Evolutionary conservation across 2,888 invertebrate genomes (phyloP).

Genomic region (Parnassius apollo): DNA sequence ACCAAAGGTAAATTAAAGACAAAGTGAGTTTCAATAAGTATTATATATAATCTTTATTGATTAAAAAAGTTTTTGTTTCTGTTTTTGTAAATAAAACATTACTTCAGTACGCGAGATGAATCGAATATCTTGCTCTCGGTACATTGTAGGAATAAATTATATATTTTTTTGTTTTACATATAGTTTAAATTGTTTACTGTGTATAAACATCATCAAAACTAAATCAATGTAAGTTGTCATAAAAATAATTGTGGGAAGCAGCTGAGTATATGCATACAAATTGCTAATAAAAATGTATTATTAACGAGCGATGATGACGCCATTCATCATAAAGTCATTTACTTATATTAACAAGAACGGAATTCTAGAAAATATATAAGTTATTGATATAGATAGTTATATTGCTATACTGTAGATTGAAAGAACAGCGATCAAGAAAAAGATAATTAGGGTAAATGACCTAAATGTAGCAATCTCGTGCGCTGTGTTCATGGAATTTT

Average conservation of each 20-base stretch:
- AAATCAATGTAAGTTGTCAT: not conserved
- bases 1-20: too few relatives aligned
- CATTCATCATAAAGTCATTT: slow-evolving; percentile 21
- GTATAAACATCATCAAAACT: slow-evolving; percentile 1
- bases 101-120: slow-evolving; percentile 1
- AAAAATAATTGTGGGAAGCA: not conserved
- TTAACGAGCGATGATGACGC: slow-evolving; percentile 5
- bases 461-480: not conserved
- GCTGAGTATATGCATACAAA: not conserved
- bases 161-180: slow-evolving; percentile 1
- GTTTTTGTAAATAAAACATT: too few relatives aligned
- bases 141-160: slow-evolving; percentile 11
- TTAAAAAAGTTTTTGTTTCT: too few relatives aligned
- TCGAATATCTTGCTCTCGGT: slow-evolving; percentile 9
- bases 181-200: not conserved
- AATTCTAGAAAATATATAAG: slow-evolving; percentile 16
- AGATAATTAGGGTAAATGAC: slow-evolving; percentile 10
- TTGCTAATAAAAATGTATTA: slow-evolving; percentile 10
- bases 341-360: slow-evolving; percentile 12
- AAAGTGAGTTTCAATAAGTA: too few relatives aligned
- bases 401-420: slow-evolving; percentile 1
- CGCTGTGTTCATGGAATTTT: slow-evolving; percentile 5
- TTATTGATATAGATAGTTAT: slow-evolving; percentile 8
- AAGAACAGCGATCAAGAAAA: slow-evolving; percentile 12
- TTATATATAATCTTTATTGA: too few relatives aligned